Base-by-base conservation (phyloP, 2,888 invertebrate species). In the Cephus pulcher region DNA sequence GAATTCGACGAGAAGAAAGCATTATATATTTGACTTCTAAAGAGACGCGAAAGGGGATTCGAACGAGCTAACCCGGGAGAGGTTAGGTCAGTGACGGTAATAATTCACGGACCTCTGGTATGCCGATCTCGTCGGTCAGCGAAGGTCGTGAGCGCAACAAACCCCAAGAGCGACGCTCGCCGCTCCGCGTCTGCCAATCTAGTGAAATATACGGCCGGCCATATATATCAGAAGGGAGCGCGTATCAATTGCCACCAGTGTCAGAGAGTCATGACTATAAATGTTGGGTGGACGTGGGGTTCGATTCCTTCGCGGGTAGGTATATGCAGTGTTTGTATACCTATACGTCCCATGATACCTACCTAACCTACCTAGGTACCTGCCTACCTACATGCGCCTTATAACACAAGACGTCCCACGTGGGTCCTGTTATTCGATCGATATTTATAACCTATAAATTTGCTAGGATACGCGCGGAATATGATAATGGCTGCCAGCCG, bases 171-270 rank as follows among this genome's bases (percentile, higher is more conserved):
- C 77, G 32, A 74, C 56, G 56, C 56, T 56, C 56, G 6, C 32
- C 71, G 71, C 32, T 71, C 71, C 80, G 81, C 84, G 80, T 82
- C 82, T 83, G 86, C 81, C 86, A 86, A 86, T 83, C 82, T 82
- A 76, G 85, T 86, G 86, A 86, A 86, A 86, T 86, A 86, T 86
- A 84, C 83, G 76, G 23, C 56, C 23, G 56, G 56, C 56, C 85
- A 81, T 83, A 86, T 86, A 87, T 87, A 87, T 86, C 87, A 86
- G 85, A 84, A 81, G 56, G 56, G 83, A 82, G 81, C 78, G 87
- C 83, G 87, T 86, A 86, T 86, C 86, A 87, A 87, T 87, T 86
- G 86, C 87, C 84, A 86, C 86, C 82, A 85, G 85, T 86, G 86
- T 86, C 86, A 86, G 56, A 87, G 82, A 84, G 85, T 84, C 84